phyloP scores from a whole-genome alignment of 2,888 invertebrate genomes.

The Cheilosia vulpina region DNA sequence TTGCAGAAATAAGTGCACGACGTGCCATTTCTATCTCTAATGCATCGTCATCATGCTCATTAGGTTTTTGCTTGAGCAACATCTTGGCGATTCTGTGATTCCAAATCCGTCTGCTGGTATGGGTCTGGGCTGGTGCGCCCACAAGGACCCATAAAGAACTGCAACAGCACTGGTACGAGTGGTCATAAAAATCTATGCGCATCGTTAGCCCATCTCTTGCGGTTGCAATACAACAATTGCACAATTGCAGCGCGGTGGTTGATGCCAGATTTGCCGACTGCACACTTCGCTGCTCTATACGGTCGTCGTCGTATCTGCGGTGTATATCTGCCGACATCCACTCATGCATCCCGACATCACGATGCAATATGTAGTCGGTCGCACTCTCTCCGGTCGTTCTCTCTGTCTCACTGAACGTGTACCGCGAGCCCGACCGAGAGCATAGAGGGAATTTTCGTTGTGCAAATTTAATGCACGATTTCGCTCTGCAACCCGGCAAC shows the following conservation, averaged over 20 bases:
- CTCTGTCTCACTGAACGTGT: constrained; percentile 10
- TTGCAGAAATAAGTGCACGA: constrained; percentile 70
- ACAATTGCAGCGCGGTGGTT: constrained; percentile 59
- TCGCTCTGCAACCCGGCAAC: constrained; percentile 60
- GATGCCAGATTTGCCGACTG: constrained; percentile 37
- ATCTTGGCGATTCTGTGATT: constrained; percentile 28
- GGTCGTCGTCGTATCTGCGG: constrained; percentile 50
- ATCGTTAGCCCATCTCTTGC: constrained; percentile 64
- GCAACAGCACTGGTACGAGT: constrained; percentile 43
- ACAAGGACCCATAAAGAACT: constrained; percentile 61
- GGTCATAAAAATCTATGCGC: constrained; percentile 75
- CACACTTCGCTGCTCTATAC: constrained; percentile 28
- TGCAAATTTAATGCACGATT: constrained; percentile 76
- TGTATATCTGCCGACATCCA: constrained; percentile 70
- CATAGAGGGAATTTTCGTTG: constrained; percentile 67
- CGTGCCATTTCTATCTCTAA: constrained; percentile 69
- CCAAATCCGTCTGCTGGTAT: constrained; percentile 10
- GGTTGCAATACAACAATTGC: constrained; percentile 69
- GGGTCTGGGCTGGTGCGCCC: constrained; percentile 31
- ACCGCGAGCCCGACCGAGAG: constrained; percentile 12
- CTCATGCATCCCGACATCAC: constrained; percentile 73
- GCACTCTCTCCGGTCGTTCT: constrained; percentile 16
- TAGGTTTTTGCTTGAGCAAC: constrained; percentile 53
- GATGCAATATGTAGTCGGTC: constrained; percentile 42
- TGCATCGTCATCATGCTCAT: constrained; percentile 75